Evolutionary conservation across 64 coral and sea anemone genomes (phyloP).

Genomic region (Hydrozoanthus tunicans): DNA sequence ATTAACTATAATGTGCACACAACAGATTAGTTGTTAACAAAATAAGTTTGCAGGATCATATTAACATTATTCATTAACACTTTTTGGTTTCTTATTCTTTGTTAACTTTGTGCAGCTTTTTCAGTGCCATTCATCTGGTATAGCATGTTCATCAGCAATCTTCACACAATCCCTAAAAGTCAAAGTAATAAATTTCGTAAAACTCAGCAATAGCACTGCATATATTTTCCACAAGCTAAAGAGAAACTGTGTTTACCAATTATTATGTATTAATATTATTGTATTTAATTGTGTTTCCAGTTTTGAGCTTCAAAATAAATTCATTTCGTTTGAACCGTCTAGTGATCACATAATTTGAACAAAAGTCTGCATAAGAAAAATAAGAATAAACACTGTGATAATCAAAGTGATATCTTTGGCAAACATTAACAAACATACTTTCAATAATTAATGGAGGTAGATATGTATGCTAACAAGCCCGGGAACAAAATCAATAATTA

Average conservation of each 20-base stretch:
- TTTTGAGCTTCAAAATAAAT: background rate
- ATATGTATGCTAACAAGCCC: no score
- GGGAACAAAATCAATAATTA: no score
- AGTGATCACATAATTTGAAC: background rate
- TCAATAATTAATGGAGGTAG: background rate
- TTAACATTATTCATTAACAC: background rate
- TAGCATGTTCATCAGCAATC: slow-evolving; percentile 21
- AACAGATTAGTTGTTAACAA: no score
- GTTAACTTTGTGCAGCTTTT: slow-evolving; percentile 11
- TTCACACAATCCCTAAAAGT: slow-evolving; percentile 8
- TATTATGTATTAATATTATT: background rate
- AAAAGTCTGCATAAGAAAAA: background rate
- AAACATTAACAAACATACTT: background rate
- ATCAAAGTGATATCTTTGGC: background rate
- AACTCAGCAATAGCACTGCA: background rate
- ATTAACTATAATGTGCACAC: no score
- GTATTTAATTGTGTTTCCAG: background rate
- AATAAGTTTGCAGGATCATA: no score
- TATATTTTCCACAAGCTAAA: no score
- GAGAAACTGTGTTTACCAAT: background rate
- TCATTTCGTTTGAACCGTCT: background rate
- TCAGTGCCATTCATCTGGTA: slow-evolving; percentile 28
- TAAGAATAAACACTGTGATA: background rate
- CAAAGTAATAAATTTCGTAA: background rate
- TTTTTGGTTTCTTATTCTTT: background rate